phyloP scores from a whole-genome alignment of 2,888 invertebrate genomes.

The Epirrita christyi region DNA sequence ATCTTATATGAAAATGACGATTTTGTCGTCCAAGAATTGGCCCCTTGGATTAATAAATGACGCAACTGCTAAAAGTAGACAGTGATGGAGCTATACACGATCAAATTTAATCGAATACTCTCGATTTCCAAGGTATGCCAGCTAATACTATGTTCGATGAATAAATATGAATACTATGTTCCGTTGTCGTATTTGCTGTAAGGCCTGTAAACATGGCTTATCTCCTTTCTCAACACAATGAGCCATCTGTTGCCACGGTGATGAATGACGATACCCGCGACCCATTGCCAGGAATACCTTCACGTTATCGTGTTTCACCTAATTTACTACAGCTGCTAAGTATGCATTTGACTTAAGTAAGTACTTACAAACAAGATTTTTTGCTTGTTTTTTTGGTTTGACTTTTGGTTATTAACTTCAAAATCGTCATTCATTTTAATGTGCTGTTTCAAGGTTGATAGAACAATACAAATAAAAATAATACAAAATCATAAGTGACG shows the following conservation, averaged over 20 bases:
- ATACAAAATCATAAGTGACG: neutral
- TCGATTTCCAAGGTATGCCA: neutral
- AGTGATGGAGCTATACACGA: neutral
- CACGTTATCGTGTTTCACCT: constrained; percentile 27
- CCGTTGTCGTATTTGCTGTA: constrained; percentile 8
- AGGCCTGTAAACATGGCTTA: constrained; percentile 56
- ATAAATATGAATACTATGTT: constrained; percentile 3
- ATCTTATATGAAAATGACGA: too few species aligned
- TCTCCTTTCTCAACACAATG: constrained; percentile 64
- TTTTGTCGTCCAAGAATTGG: too few species aligned
- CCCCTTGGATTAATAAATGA: too few species aligned
- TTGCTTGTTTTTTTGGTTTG: too few species aligned
- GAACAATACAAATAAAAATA: too few species aligned
- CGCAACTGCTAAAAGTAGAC: too few species aligned
- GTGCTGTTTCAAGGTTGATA: too few species aligned
- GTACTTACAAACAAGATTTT: too few species aligned
- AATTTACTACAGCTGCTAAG: constrained; percentile 27
- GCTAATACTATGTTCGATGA: neutral
- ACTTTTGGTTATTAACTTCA: too few species aligned
- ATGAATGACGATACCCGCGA: constrained; percentile 70
- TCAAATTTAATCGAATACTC: neutral
- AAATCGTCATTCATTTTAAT: too few species aligned
- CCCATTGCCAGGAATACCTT: constrained; percentile 50
- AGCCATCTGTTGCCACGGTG: constrained; percentile 68
- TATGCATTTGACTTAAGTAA: too few species aligned